Base-by-base conservation (phyloP, 2,797 vertebrate genomes). In the Vipera ursinii region DNA sequence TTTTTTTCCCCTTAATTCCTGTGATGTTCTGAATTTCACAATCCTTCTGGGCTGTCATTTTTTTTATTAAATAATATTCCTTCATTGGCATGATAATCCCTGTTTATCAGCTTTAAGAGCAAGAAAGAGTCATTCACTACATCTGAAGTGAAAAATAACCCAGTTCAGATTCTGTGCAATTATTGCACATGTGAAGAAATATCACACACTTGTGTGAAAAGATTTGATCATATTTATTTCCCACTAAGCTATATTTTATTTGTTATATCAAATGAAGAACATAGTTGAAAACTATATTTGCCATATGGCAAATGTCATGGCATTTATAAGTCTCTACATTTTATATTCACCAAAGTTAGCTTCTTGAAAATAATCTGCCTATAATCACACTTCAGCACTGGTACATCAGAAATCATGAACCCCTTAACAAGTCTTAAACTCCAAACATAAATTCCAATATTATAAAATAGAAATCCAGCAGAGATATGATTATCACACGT, bases 211-310 rank as follows among this genome's bases (percentile, higher is more conserved):
- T 22, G 13, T n/a, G 44, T 20, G 44, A 90, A 82, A 90, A 87
- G 20, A 73, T 73, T 63, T 87, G 89, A 15, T 32, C 85, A 53
- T 73, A 78, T 28, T 90, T 87, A 88, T 90, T 90, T 78, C 44
- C 88, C 89, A 55, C 28, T 90, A 63, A 92, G 86, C 24, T 78
- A 48, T 61, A 90, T 90, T 90, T 88, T 61, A 82, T 15, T 57
- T 78, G 20, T 73, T 92, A 44, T 15, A 38, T 8, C 56, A 90
- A 44, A 14, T 90, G 32, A 93, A 63, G 73, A 59, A 51, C 60
- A 60, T 60, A 53, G 26, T 26, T 60, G 55, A 78, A 55, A 24
- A 82, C 28, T n/a, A 65, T 51, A 56, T 10, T 26, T 86, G 10
- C 17, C 60, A 6, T 24, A 5, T 17, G 63, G 73, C 51, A 51